A percentile compares a stretch with the other conserved stretches of the same genome.
phyloP scores from a whole-genome alignment of 2,888 invertebrate genomes.

The Trichopoda pennipes region DNA sequence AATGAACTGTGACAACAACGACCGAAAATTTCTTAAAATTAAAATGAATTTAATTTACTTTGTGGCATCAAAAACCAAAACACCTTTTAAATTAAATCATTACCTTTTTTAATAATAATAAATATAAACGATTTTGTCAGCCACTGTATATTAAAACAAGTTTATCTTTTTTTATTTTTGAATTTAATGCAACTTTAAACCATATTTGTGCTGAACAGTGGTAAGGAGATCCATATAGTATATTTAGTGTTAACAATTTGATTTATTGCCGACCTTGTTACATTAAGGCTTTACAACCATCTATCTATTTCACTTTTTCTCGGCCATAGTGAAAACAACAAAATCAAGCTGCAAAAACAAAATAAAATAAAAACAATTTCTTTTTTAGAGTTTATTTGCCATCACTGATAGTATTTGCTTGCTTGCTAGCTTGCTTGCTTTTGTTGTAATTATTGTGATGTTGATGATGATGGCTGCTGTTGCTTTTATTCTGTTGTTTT shows the following conservation, averaged over 20 bases:
- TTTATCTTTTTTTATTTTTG: too few species aligned
- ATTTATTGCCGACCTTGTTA: constrained; percentile 81
- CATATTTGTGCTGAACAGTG: neutral
- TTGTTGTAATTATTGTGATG: constrained; percentile 39
- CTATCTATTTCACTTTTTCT: constrained; percentile 81
- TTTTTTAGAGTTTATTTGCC: constrained; percentile 52
- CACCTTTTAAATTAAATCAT: too few species aligned
- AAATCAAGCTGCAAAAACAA: constrained; percentile 39
- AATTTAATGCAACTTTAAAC: neutral
- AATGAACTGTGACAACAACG: too few species aligned
- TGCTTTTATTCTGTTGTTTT: constrained; percentile 20
- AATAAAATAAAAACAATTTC: too few species aligned
- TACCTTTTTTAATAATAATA: too few species aligned
- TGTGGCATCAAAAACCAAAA: too few species aligned
- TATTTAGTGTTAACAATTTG: constrained; percentile 72
- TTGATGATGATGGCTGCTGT: constrained; percentile 58
- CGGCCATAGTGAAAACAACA: constrained; percentile 74
- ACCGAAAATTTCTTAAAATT: too few species aligned
- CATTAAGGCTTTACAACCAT: constrained; percentile 80
- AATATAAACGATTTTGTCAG: too few species aligned
- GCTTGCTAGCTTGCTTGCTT: neutral
- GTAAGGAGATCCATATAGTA: constrained; percentile 26
- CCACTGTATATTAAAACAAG: too few species aligned
- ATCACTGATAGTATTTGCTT: constrained; percentile 38
- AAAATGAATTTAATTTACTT: too few species aligned